Evolutionary conservation across 2,113 vertebrate genomes (phyloP), one percentile per base, ranked within the genome.

Genomic region (Eidolon helvum): DNA sequence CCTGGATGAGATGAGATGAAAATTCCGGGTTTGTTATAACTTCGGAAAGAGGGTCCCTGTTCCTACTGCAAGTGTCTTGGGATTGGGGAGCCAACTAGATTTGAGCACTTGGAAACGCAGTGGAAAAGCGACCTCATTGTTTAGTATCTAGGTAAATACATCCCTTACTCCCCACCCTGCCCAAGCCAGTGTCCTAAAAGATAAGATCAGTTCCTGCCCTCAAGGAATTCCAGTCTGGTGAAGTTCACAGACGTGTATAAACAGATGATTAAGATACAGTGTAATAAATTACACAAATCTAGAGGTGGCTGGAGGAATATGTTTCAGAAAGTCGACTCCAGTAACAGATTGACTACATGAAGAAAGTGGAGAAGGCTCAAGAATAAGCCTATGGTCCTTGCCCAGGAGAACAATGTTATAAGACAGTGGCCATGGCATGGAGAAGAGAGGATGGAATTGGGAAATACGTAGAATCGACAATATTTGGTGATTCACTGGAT

Each of bases 261-360:
- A 91, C 35, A 69, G 40, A 80, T 87, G 22, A 85, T 95, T 97
- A 78, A 95, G 43, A 89, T 74, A 83, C 72, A 94, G 59, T 86
- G 72, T 74, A 86, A 91, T 94, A 38, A 95, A 89, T 86, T 77
- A 77, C 35, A 72, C 59, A 85, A 94, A 93, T 48, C 48, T 85
- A 43, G 71, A 79, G 38, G 24, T 33, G 30, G 15, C 87, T 84
- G 65, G 57, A 95, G 57, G 38, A 87, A 38, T 90, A 53, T 14
- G 10, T 82, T 95, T 88, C 57, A 94, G 78, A 94, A 74, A 93
- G 80, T 50, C n/a, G 72, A 91, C 45, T 84, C 30, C 72, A 93
- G 53, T 45, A 88, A 55, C 68, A 72, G 48, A 85, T 19, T 71
- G 83, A 88, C 45, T 74, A 80, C 7, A 7, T 75, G 55, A 95